Percentiles rank a stretch among this genome's conserved stretches.
Evolutionary conservation across 2,113 vertebrate species (phyloP).

Genomic region (Amphiprion percula): DNA sequence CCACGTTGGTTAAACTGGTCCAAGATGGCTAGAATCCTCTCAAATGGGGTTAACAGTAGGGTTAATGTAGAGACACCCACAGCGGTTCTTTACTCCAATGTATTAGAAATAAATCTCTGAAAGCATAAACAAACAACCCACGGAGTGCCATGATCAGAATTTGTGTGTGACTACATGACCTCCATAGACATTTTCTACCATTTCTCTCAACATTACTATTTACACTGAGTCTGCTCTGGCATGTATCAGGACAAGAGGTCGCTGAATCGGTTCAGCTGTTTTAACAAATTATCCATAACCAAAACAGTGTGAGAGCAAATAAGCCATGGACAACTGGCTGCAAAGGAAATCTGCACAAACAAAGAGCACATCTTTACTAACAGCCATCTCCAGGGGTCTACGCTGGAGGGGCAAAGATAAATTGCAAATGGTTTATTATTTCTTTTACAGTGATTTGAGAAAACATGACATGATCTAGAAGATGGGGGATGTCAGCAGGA

Average conservation of each 20-base stretch:
- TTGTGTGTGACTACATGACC: slow-evolving; percentile 51
- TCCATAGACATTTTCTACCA: slow-evolving; percentile 48
- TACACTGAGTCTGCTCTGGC: slow-evolving; percentile 69
- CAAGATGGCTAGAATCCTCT: slow-evolving; percentile 29
- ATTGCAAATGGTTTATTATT: slow-evolving; percentile 22
- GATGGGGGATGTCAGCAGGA: slow-evolving; percentile 60
- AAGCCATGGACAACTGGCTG: slow-evolving; percentile 24
- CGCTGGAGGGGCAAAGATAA: not conserved
- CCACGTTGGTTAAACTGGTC: slow-evolving; percentile 38
- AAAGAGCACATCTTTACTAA: slow-evolving; percentile 39
- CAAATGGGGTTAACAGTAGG: slow-evolving; percentile 11
- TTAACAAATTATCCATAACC: slow-evolving; percentile 62
- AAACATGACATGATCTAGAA: slow-evolving; percentile 22
- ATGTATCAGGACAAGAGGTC: slow-evolving; percentile 71
- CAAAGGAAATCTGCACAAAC: slow-evolving; percentile 31
- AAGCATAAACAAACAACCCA: slow-evolving; percentile 44
- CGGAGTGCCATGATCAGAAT: slow-evolving; percentile 44
- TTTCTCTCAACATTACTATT: slow-evolving; percentile 68
- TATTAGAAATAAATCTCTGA: slow-evolving; percentile 64
- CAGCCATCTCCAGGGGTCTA: slow-evolving; percentile 50
- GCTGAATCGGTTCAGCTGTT: slow-evolving; percentile 59
- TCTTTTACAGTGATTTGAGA: slow-evolving; percentile 30
- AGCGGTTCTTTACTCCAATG: slow-evolving; percentile 22
- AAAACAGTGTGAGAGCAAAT: slow-evolving; percentile 47
- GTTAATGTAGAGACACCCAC: slow-evolving; percentile 14